phyloP scores from a whole-genome alignment of 2,113 vertebrate genomes.

The Glaucidium brasilianum region DNA sequence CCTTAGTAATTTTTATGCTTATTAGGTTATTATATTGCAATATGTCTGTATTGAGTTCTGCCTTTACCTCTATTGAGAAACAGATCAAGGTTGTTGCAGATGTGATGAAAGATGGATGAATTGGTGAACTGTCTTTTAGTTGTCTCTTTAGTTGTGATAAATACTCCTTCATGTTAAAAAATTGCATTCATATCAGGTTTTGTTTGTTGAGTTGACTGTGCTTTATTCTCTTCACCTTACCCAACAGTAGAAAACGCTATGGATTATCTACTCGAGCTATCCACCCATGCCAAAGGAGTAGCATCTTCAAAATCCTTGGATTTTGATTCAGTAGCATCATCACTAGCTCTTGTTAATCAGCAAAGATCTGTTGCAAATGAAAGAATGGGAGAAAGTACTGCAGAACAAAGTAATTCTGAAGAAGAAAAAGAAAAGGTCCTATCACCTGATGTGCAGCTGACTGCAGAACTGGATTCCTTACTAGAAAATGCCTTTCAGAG shows the following conservation, averaged over 20 bases:
- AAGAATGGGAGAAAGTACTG: slow-evolving; percentile 6
- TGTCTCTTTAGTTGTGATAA: not conserved
- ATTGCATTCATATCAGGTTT: not conserved
- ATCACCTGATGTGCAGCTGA: slow-evolving; percentile 61
- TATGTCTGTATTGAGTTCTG: not conserved
- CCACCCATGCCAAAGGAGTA: slow-evolving; percentile 78
- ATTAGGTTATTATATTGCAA: not conserved
- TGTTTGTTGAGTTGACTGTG: not conserved
- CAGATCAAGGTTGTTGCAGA: not conserved
- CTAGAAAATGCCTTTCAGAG: slow-evolving; percentile 80
- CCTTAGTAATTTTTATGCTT: not conserved
- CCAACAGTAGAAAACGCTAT: slow-evolving; percentile 89
- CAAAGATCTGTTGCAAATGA: not conserved
- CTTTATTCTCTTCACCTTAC: slow-evolving; percentile 15
- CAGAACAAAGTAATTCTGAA: not conserved
- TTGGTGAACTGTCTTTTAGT: not conserved
- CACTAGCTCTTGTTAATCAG: slow-evolving; percentile 63
- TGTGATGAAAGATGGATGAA: not conserved
- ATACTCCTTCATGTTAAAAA: not conserved
- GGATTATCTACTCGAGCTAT: slow-evolving; percentile 93
- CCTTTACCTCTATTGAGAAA: not conserved
- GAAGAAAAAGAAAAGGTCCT: slow-evolving; percentile 30
- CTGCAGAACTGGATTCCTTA: slow-evolving; percentile 82
- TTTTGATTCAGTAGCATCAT: slow-evolving; percentile 77
- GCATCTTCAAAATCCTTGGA: slow-evolving; percentile 59